phyloP scores from a whole-genome alignment of 2,113 vertebrate genomes.

The Onychostoma macrolepis region DNA sequence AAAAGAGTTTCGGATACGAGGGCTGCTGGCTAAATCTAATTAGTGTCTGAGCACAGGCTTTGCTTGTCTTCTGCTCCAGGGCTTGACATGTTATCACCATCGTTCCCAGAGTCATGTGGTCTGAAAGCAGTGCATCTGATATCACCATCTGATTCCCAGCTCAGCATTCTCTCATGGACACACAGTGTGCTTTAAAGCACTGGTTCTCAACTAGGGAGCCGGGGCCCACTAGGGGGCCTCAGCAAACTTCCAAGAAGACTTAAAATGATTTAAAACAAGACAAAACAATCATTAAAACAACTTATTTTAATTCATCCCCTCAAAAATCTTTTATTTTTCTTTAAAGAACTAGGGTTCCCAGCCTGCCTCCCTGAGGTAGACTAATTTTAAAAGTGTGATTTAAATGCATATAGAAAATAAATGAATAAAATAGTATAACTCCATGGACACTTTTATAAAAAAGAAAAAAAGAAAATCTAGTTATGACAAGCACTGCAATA shows the following conservation, averaged over 20 bases:
- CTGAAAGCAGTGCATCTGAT: conserved; percentile 43
- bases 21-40: conserved; percentile 74
- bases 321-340: neutral
- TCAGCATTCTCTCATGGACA: conserved; percentile 62
- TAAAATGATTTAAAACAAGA: neutral
- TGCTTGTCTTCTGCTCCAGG: conserved; percentile 66
- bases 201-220: neutral
- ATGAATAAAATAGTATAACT: no score
- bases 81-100: conserved; percentile 65
- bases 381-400: neutral
- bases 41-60: conserved; percentile 68
- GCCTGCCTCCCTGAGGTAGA: no score
- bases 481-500: no score
- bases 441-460: no score
- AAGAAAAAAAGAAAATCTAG: no score
- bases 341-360: neutral
- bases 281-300: neutral
- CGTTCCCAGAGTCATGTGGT: conserved; percentile 75
- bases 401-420: neutral
- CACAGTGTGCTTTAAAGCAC: conserved; percentile 43
- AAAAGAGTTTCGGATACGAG: conserved; percentile 63
- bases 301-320: neutral
- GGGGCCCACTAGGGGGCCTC: neutral
- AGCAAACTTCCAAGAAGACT: neutral
- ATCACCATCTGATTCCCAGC: conserved; percentile 64